Base-by-base conservation (phyloP, 1,140 invertebrate species). In the Brachionus asplanchnoidis region DNA sequence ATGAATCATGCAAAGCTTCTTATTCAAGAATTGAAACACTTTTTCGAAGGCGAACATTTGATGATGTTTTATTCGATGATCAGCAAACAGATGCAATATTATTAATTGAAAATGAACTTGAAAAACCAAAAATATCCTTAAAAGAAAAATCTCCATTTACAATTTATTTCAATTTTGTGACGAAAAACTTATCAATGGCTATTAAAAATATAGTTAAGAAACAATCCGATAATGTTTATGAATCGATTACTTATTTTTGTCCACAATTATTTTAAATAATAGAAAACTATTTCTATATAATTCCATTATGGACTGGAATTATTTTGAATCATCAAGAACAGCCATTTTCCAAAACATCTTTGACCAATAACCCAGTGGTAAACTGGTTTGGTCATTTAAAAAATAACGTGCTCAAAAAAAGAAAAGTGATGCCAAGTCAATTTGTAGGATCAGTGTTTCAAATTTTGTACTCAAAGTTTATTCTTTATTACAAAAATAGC, bases 341-440 rank as follows among this genome's bases (percentile, higher is more conserved):
- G 7, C 12, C n/a, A 36, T 28, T 28, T 40, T 8, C 11, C 14
- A n/a, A 32, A 23, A 46, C 40, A 46, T 23, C 32, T 42, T 46
- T 77, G 7, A 20, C 40, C 1, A 77, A 44, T 23, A 77, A 77
- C 40, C 42, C 14, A 44, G 73, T 77, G 3, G 73, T 26, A 46
- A 77, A 46, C 26, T 77, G 73, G 73, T 77, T 77, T 46, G 44
- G 28, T 17, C 40, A 77, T 77, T 77, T 77, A 23, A 77, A 77
- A 77, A 46, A 46, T 9, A 77, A 77, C 40, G 40, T 77, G 6
- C 23, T 77, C 6, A 46, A 46, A 9, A 20, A 77, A 2, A 20
- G 40, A 77, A 77, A 77, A 50, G 73, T 77, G 44, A 77, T 77
- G 73, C 73, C 73, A 46, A 77, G 73, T 77, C 17, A 77, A 46